Evolutionary conservation across 2,888 invertebrate genomes (phyloP), one percentile per base, ranked within the genome.

Genomic region (Noctuana brunneofusca): DNA sequence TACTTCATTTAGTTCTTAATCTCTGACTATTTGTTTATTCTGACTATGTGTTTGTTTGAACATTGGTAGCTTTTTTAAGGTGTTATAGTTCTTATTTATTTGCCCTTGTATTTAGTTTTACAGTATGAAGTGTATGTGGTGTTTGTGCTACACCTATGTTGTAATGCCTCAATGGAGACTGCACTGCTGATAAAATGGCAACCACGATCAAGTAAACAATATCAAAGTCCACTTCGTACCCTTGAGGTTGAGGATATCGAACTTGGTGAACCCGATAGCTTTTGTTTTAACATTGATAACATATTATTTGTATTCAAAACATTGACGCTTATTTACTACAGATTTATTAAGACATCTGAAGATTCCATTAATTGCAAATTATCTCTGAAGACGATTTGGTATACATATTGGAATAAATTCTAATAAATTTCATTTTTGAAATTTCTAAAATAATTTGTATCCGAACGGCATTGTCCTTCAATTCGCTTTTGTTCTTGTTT

Each of bases 401-500:
- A 4, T 3, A 5, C 5, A 5, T 4, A 24, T 24, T 24, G 24
- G 5, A 24, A 24, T 24, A 24, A 4, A 24, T 24, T 24, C 5
- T 24, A 4, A 5, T 24, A 24, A 4, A 24, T 24, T n/a, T 24
- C 24, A n/a, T 43, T 43, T 43, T 18, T 3, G 43, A 43, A 43
- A 43, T 18, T 43, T 11, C 4, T 43, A 43, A 43, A 18, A 5
- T 43, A 18, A 1, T 18, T 43, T 43, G 8, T 41, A 41, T 18
- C 3, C 11, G 43, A 43, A 11, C 43, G 18, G 9, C 3, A 12
- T 65, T 64, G 66, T 63, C 67, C 58, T 58, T 48, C 54, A 63
- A 63, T 41, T 68, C 65, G 59, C 65, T 73, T 71, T 22, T 22
- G 22, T 24, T 63, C 68, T 71, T 75, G 69, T 74, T 76, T 74